Conservation (phyloP, 2,888 invertebrate genomes). For the Tetanocera ferruginea region DNA sequence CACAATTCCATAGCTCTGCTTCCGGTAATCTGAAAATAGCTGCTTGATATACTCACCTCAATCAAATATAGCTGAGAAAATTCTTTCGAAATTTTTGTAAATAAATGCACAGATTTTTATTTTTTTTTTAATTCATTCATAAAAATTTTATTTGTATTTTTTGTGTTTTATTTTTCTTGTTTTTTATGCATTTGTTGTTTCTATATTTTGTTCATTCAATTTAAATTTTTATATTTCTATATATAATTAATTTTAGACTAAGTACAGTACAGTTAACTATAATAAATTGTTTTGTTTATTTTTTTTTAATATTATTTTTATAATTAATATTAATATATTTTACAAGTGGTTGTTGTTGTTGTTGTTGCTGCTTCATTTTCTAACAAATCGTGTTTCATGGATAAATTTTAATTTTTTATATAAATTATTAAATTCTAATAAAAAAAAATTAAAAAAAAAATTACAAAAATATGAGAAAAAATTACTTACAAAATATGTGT, state of each 20-base stretch:
- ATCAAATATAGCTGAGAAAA: no score
- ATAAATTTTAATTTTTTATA: constrained; percentile 43
- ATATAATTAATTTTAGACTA: constrained; percentile 64
- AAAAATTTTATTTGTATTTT: constrained; percentile 63
- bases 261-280: constrained; percentile 54
- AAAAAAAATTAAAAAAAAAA: constrained; percentile 27
- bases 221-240: constrained; percentile 59
- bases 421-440: constrained; percentile 51
- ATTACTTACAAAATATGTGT: constrained; percentile 18
- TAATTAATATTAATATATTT: constrained; percentile 46
- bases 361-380: constrained; percentile 43
- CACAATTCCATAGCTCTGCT: neutral
- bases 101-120: constrained; percentile 48
- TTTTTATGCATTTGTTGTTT: constrained; percentile 53
- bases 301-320: constrained; percentile 54
- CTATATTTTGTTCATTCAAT: constrained; percentile 53
- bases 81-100: constrained; percentile 14
- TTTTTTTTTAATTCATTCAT: constrained; percentile 64
- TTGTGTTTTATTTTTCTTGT: constrained; percentile 57
- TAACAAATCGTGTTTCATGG: constrained; percentile 38
- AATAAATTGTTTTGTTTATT: constrained; percentile 54
- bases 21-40: neutral
- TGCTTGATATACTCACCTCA: neutral
- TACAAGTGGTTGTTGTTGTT: constrained; percentile 45
- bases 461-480: constrained; percentile 18